Evolutionary conservation across 2,113 vertebrate species (phyloP), one percentile per base, ranked within the genome.

Genomic region (Tyrannus savana): DNA sequence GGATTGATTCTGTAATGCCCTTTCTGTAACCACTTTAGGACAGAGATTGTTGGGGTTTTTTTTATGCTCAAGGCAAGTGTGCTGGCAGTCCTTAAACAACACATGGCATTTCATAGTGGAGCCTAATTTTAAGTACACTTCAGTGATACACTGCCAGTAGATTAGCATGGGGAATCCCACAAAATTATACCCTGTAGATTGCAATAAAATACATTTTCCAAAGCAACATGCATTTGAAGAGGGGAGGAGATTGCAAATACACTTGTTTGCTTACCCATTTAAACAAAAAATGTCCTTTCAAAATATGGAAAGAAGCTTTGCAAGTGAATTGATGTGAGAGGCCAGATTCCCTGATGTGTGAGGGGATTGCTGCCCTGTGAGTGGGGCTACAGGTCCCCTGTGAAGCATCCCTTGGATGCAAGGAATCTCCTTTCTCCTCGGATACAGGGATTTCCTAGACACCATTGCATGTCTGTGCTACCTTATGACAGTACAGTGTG

Each of bases 101-200:
- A 69, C 17, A 23, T 84, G 79, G 31, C 72, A 81, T 77, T 88
- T 84, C 52, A 77, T 17, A 94, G 60, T 46, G 55, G 12, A 86
- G 39, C 56, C 55, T 77, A 84, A 88, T 93, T 95, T 94, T 95
- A 90, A 90, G 72, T 37, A 52, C 35, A 49, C 60, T 90, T 80
- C 64, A 84, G 56, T 60, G 39, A 46, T 71, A 83, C 0, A 3
- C 24, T 78, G 64, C 39, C 85, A 88, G 19, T 49, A 79, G 53
- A 86, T 72, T 94, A 93, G 84, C 76, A 30, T 27, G 37, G 44
- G 83, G 46, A 33, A 85, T 81, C 63, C 68, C 90, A 81, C 30
- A 59, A 74, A 94, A 90, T 92, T 91, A 84, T 50, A 84, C 79
- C 60, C 63, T 52, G 44, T 90, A 80, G 83, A 39, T 80, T 56